Conservation (phyloP, 2,888 invertebrate species). For the Torymus auratus region DNA sequence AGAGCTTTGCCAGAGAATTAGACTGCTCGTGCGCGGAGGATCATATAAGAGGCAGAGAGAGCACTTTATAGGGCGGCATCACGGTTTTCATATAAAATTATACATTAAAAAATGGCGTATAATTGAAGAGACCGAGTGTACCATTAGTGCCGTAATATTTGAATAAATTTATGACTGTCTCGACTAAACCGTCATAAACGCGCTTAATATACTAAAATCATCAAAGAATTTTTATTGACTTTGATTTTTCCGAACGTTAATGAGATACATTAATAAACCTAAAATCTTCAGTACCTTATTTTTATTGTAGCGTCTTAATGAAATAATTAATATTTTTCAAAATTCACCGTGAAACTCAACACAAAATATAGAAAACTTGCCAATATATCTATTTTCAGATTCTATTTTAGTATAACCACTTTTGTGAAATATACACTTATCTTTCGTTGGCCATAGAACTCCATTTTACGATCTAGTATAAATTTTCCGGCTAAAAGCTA, state of each 20-base stretch:
- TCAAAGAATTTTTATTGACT: constrained; percentile 22
- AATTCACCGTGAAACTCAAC: no score
- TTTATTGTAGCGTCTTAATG: no score
- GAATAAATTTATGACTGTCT: constrained; percentile 44
- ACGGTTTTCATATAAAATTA: constrained; percentile 27
- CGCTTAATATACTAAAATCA: constrained; percentile 42
- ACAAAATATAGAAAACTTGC: no score
- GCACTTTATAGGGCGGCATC: constrained; percentile 22
- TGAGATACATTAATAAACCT: background rate
- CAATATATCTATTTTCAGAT: no score
- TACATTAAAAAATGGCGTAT: constrained; percentile 20
- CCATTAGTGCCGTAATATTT: constrained; percentile 35
- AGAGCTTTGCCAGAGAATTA: constrained; percentile 30
- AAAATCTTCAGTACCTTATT: background rate
- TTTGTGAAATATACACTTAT: no score
- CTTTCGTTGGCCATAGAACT: no score
- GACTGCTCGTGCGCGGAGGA: constrained; percentile 18
- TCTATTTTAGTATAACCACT: no score
- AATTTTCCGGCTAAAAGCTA: no score
- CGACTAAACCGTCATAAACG: constrained; percentile 33
- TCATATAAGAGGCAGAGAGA: constrained; percentile 38
- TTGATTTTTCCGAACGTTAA: background rate
- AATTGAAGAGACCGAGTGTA: constrained; percentile 23
- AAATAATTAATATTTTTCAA: no score
- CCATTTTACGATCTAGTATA: no score